phyloP scores from a whole-genome alignment of 2,888 invertebrate genomes.

The Mimachlamys varia region DNA sequence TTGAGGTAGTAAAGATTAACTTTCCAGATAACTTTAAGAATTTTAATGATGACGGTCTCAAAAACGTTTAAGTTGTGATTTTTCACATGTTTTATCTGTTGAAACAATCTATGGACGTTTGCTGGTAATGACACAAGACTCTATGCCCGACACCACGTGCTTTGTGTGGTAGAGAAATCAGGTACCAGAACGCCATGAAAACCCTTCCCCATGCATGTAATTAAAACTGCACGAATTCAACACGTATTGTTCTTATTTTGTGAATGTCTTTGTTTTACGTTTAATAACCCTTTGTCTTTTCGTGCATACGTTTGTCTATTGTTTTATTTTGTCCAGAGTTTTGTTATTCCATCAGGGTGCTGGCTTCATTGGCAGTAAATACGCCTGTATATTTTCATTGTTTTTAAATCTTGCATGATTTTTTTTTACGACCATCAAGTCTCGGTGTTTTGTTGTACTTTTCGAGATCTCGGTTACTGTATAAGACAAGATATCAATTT shows the following conservation, averaged over 20 bases:
- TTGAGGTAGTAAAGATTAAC: not conserved
- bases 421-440: not conserved
- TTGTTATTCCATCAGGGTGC: not conserved
- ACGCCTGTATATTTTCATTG: not conserved
- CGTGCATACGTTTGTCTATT: not conserved
- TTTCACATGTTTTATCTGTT: not conserved
- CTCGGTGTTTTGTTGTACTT: too few species aligned
- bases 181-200: slow-evolving; percentile 1
- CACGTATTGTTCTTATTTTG: not conserved
- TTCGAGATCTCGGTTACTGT: too few species aligned
- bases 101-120: not conserved
- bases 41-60: not conserved
- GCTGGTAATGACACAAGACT: not conserved
- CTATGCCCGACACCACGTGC: not conserved
- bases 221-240: not conserved
- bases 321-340: not conserved
- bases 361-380: not conserved
- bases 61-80: slow-evolving; percentile 12
- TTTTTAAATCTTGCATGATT: not conserved
- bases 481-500: too few species aligned
- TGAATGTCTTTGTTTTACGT: not conserved
- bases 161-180: not conserved
- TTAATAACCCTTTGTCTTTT: slow-evolving; percentile 11
- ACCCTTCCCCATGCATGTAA: not conserved
- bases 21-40: not conserved